Conservation (phyloP, 2,113 vertebrate species). For the Globicephala melas region DNA sequence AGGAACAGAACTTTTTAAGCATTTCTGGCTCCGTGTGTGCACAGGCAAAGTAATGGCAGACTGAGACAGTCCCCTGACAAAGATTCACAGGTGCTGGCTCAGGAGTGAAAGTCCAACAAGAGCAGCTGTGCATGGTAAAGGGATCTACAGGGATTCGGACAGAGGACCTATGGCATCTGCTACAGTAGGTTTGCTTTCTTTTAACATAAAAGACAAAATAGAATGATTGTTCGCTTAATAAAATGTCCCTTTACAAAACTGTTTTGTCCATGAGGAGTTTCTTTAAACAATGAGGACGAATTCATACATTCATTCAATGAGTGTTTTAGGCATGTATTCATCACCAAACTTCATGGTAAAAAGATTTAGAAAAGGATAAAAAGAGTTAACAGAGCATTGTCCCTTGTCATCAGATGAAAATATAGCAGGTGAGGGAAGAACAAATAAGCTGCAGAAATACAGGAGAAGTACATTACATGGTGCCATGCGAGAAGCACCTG, state of each 20-base stretch:
- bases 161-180: neutral
- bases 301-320: neutral
- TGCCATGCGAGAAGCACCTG: neutral
- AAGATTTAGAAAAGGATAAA: neutral
- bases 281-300: neutral
- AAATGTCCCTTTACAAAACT: neutral
- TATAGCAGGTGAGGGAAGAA: neutral
- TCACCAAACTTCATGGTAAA: neutral
- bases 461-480: neutral
- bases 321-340: neutral
- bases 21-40: neutral
- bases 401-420: neutral
- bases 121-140: neutral
- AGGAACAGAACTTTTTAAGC: neutral
- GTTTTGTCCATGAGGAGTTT: neutral
- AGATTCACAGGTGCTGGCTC: neutral
- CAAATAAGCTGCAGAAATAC: neutral
- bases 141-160: neutral
- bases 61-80: neutral
- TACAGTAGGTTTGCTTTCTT: neutral
- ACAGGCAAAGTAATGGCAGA: neutral
- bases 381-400: neutral
- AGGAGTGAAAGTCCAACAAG: neutral
- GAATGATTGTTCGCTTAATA: neutral
- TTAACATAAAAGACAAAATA: neutral